Evolutionary conservation across 1,140 invertebrate species (phyloP).

Genomic region (Bombus affinis): DNA sequence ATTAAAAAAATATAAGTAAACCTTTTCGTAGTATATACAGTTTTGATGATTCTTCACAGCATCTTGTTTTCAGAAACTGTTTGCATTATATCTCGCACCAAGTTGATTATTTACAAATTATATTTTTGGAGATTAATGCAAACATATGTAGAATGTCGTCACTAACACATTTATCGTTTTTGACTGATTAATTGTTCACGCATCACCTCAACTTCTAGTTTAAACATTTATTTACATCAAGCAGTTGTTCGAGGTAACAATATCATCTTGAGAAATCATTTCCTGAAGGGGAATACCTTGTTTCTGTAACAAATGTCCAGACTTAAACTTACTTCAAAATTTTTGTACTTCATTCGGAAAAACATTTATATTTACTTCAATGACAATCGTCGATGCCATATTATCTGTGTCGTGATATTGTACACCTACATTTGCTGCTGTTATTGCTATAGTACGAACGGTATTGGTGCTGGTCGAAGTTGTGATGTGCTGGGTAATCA

Average conservation of each 20-base stretch:
- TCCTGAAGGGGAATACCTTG: conserved; percentile 66
- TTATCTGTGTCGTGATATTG: conserved; percentile 75
- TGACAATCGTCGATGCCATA: conserved; percentile 74
- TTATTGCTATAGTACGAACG: conserved; percentile 72
- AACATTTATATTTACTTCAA: conserved; percentile 70
- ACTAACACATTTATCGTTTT: conserved; percentile 34
- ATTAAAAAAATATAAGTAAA: conserved; percentile 52
- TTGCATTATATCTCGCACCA: conserved; percentile 18
- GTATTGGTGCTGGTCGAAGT: conserved; percentile 68
- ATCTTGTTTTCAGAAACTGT: neutral
- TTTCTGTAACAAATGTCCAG: conserved; percentile 63
- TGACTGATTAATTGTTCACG: neutral
- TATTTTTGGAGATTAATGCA: neutral
- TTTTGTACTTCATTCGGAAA: conserved; percentile 1
- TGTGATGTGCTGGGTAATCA: conserved; percentile 70
- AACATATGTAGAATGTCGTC: conserved; percentile 43
- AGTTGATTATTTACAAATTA: conserved; percentile 57
- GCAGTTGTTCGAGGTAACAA: conserved; percentile 66
- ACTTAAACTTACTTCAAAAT: conserved; percentile 3
- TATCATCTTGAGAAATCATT: conserved; percentile 72
- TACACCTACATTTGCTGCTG: conserved; percentile 71
- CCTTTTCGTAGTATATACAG: conserved; percentile 40
- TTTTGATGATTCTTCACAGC: conserved; percentile 6
- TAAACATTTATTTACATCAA: conserved; percentile 56
- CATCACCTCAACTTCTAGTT: neutral